These are phyloP conservation scores for Galeopsomyia nigrocyanea DNA, from an alignment of 2,888 invertebrate species.

Conservation along the genomic window DNA sequence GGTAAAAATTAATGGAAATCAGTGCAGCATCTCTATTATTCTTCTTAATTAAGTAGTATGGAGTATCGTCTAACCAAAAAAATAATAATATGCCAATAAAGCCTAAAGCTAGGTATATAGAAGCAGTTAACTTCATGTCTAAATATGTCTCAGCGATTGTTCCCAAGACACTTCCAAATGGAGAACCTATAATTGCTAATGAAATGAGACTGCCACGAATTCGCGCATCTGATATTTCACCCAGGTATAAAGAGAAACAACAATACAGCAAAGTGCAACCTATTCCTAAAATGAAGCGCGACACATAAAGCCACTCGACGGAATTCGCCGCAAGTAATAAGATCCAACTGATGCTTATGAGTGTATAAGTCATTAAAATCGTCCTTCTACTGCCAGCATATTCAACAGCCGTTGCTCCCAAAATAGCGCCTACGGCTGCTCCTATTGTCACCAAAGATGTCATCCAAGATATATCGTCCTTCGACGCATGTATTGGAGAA, in stretches of 20 bases:
- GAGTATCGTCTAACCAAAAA: constrained; percentile 58
- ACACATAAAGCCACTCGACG: constrained; percentile 50
- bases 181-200: constrained; percentile 55
- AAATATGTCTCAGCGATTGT: constrained; percentile 54
- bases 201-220: constrained; percentile 60
- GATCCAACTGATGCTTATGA: constrained; percentile 50
- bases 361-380: constrained; percentile 47
- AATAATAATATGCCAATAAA: constrained; percentile 50
- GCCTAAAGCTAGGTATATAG: constrained; percentile 53
- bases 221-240: constrained; percentile 55
- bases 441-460: constrained; percentile 48
- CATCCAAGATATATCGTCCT: constrained; percentile 55
- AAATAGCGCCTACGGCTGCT: not conserved
- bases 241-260: constrained; percentile 56
- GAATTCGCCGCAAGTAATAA: constrained; percentile 49
- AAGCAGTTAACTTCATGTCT: constrained; percentile 52
- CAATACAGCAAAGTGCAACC: constrained; percentile 53
- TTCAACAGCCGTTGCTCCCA: not conserved
- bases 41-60: constrained; percentile 42
- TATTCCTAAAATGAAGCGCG: constrained; percentile 51
- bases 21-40: constrained; percentile 1
- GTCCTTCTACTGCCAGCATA: constrained; percentile 49
- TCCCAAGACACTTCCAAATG: constrained; percentile 58
- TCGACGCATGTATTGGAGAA: constrained; percentile 41
- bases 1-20: constrained; percentile 22